These are phyloP conservation scores for Oreortyx pictus DNA, from an alignment of 2,797 vertebrate species.

Conservation along the genomic window DNA sequence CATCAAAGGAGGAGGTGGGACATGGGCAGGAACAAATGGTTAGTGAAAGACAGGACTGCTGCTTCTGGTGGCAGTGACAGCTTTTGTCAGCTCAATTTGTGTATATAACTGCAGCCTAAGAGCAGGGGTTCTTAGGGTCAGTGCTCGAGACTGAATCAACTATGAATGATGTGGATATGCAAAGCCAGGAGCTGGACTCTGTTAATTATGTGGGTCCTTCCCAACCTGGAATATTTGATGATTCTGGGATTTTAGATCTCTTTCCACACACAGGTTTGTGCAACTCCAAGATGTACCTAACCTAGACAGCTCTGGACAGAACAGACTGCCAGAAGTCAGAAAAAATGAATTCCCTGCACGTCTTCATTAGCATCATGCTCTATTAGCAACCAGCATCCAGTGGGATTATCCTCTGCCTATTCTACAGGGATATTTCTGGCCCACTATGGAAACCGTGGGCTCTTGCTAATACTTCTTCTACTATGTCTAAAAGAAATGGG, in stretches of 20 bases:
- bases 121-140: neutral
- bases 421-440: neutral
- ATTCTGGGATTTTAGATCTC: neutral
- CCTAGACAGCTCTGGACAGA: neutral
- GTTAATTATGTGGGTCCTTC: neutral
- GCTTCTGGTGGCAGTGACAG: neutral
- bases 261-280: neutral
- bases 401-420: neutral
- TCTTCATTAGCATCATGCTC: fast-evolving
- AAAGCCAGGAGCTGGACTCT: neutral
- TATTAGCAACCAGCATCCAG: neutral
- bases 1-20: slow-evolving; percentile 33
- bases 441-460: neutral
- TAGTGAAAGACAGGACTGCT: slow-evolving; percentile 14
- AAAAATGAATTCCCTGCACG: neutral
- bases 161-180: fast-evolving
- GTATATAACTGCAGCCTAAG: neutral
- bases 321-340: neutral
- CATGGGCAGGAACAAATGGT: slow-evolving; percentile 22
- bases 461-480: neutral
- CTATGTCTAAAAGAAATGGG: neutral
- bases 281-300: neutral
- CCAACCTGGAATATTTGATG: neutral
- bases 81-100: neutral
- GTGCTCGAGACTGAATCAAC: neutral